phyloP scores from a whole-genome alignment of 2,888 invertebrate species.

The Pardosa pseudoannulata region DNA sequence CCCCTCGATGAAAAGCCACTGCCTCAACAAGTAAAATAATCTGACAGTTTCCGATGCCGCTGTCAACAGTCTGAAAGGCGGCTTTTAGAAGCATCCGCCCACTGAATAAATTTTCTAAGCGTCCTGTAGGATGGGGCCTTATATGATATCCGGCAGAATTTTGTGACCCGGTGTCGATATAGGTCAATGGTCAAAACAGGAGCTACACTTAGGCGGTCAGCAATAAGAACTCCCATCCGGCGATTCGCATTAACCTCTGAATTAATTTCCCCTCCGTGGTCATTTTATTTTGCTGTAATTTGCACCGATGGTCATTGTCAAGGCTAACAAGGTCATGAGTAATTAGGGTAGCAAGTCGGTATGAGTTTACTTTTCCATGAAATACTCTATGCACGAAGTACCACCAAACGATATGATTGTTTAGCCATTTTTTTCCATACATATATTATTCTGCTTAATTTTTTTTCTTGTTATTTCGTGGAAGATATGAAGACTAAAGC shows the following conservation, averaged over 20 bases:
- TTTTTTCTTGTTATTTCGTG: neutral
- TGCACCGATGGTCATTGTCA: slow-evolving; percentile 53
- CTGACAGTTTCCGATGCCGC: slow-evolving; percentile 16
- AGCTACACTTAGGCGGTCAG: slow-evolving; percentile 51
- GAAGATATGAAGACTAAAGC: neutral
- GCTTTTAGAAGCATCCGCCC: slow-evolving; percentile 8
- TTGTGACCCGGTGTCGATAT: slow-evolving; percentile 44
- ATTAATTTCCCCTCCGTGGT: slow-evolving; percentile 1
- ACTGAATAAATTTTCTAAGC: slow-evolving; percentile 8
- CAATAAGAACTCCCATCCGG: slow-evolving; percentile 39
- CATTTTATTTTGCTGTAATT: slow-evolving; percentile 29
- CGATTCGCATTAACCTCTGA: neutral
- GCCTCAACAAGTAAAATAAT: too few relatives aligned
- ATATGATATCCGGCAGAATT: slow-evolving; percentile 31
- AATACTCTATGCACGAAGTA: slow-evolving; percentile 41
- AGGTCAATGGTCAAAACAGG: slow-evolving; percentile 67
- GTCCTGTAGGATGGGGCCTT: neutral
- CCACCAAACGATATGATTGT: neutral
- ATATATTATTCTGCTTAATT: neutral
- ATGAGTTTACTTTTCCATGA: slow-evolving; percentile 52
- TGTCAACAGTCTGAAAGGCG: slow-evolving; percentile 31
- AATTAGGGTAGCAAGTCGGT: slow-evolving; percentile 25
- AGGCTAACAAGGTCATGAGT: slow-evolving; percentile 64
- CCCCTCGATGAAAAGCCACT: too few relatives aligned
- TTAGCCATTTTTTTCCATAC: neutral